Conservation (phyloP, 2,888 invertebrate genomes). For the Caenorhabditis becei region DNA sequence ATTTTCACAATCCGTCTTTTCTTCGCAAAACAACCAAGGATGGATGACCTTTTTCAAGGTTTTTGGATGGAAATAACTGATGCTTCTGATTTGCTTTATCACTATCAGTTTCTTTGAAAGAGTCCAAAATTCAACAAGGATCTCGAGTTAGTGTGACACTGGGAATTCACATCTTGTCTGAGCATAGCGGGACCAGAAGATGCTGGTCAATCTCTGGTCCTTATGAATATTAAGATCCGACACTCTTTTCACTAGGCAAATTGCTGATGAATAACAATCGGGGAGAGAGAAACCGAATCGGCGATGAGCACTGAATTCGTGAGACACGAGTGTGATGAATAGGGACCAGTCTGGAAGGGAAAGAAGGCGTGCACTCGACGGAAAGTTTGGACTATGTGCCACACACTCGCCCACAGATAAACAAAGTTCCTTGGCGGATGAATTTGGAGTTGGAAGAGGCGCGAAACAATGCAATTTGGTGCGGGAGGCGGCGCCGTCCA, state of each 20-base stretch:
- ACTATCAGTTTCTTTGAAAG: no score
- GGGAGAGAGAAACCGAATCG: conserved; percentile 4
- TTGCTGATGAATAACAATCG: conserved; percentile 32
- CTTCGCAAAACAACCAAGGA: no score
- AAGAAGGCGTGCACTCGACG: background rate
- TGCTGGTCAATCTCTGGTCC: conserved; percentile 10
- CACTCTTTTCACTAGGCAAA: conserved; percentile 13
- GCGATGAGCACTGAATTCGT: background rate
- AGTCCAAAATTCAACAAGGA: no score
- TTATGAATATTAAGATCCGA: conserved; percentile 19
- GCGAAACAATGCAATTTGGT: conserved; percentile 53
- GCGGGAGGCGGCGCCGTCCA: conserved; percentile 13
- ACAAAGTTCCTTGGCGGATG: background rate
- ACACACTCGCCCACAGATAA: background rate
- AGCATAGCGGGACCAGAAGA: background rate
- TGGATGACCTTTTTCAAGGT: no score
- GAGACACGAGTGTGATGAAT: background rate
- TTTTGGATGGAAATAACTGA: no score
- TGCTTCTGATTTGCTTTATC: no score
- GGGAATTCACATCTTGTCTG: background rate
- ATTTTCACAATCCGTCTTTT: no score
- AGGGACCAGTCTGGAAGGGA: background rate
- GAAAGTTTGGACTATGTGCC: background rate
- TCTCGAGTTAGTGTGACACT: no score
- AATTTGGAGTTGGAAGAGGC: conserved; percentile 13